These are phyloP conservation scores for Heteronetta atricapilla DNA, from an alignment of 2,113 vertebrate species.

Conservation along the genomic window DNA sequence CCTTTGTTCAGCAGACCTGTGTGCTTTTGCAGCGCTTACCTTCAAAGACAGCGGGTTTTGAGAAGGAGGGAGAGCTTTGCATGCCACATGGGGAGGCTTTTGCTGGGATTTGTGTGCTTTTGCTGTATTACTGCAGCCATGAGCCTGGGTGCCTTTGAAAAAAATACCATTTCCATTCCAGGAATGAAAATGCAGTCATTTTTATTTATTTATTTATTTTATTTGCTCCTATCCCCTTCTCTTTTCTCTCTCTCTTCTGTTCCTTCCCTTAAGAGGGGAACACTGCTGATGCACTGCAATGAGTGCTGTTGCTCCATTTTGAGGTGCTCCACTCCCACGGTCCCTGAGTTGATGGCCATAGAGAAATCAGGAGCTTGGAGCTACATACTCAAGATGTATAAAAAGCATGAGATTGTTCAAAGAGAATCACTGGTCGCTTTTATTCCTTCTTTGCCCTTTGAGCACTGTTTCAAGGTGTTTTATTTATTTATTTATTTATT, in stretches of 20 bases:
- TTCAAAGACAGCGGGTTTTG: not conserved
- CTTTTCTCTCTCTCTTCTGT: too few species aligned
- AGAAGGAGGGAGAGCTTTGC: not conserved
- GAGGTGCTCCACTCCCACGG: not conserved
- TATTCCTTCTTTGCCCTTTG: not conserved
- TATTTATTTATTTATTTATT: too few species aligned
- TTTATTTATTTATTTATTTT: not conserved
- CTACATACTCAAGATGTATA: not conserved
- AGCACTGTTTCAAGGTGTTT: not conserved
- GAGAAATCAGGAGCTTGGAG: not conserved
- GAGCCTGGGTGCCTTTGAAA: not conserved
- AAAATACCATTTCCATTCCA: not conserved
- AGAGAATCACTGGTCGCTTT: not conserved
- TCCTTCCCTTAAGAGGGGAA: not conserved
- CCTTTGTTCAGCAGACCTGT: rapidly evolving
- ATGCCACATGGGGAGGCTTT: not conserved
- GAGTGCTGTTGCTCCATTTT: not conserved
- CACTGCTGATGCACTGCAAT: not conserved
- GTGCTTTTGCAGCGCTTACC: not conserved
- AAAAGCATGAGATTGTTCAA: not conserved
- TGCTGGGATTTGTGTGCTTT: not conserved
- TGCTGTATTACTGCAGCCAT: not conserved
- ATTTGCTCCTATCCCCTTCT: too few species aligned
- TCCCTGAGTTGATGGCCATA: rapidly evolving
- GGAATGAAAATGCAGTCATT: not conserved